Conservation (phyloP, 2,113 vertebrate genomes). For the Argyrosomus japonicus region DNA sequence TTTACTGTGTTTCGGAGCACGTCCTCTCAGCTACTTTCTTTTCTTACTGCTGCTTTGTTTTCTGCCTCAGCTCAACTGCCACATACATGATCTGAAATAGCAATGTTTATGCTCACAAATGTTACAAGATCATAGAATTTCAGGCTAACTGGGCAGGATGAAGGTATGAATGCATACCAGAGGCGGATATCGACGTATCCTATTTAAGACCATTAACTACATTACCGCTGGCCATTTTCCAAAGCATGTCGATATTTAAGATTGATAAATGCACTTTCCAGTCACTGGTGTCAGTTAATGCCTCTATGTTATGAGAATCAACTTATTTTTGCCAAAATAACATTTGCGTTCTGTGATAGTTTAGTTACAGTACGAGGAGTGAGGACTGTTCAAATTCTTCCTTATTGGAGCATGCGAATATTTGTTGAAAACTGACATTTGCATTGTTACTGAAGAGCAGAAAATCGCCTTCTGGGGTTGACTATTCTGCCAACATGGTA, state of each 20-base stretch:
- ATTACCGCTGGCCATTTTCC: background rate
- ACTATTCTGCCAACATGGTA: no score
- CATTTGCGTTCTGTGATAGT: background rate
- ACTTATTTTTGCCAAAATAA: background rate
- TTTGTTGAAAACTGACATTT: background rate
- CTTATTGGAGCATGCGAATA: background rate
- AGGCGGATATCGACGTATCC: background rate
- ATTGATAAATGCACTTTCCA: background rate
- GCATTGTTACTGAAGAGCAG: no score
- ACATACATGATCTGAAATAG: background rate
- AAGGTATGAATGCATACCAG: background rate
- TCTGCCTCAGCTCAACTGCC: no score
- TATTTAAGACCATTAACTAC: background rate
- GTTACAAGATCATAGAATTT: background rate
- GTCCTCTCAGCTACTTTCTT: no score
- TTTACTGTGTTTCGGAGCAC: no score
- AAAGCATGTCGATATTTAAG: background rate
- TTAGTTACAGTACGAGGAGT: background rate
- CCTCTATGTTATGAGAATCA: background rate
- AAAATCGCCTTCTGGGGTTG: background rate
- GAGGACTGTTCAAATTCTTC: background rate
- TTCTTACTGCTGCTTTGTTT: background rate
- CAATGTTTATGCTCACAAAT: background rate
- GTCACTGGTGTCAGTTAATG: background rate
- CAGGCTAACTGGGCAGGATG: background rate